These are phyloP conservation scores for Grammomys surdaster DNA, from an alignment of 2,113 vertebrate genomes.

Conservation along the genomic window DNA sequence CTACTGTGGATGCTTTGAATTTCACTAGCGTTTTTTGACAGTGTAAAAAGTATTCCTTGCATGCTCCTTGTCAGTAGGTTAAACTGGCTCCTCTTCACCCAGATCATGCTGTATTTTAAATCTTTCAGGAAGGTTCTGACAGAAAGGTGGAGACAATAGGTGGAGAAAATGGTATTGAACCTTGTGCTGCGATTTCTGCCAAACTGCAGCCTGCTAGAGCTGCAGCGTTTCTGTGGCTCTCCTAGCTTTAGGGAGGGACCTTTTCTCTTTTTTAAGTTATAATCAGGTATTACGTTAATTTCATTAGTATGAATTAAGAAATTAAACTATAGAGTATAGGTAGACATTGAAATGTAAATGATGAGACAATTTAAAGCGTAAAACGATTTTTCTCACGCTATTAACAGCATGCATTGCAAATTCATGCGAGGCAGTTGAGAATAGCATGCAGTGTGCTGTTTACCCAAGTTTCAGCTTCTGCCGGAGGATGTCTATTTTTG, in stretches of 20 bases:
- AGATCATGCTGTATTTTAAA: conserved; percentile 35
- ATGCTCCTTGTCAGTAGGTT: neutral
- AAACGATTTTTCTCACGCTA: conserved; percentile 68
- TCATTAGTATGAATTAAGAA: conserved; percentile 59
- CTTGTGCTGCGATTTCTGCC: conserved; percentile 22
- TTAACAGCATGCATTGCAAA: conserved; percentile 81
- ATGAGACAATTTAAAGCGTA: conserved; percentile 53
- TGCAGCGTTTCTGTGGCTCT: conserved; percentile 22
- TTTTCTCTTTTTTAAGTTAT: conserved; percentile 13
- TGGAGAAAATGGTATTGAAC: neutral
- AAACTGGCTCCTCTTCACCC: neutral
- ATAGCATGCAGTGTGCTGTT: conserved; percentile 82
- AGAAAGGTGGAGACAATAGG: conserved; percentile 50
- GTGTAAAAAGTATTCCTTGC: neutral
- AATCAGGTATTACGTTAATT: conserved; percentile 63
- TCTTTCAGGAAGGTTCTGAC: conserved; percentile 34
- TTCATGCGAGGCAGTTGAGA: conserved; percentile 82
- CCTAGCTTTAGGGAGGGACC: neutral
- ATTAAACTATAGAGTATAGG: neutral
- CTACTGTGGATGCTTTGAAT: neutral
- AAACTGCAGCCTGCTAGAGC: conserved; percentile 48
- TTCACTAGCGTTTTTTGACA: neutral
- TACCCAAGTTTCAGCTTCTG: conserved; percentile 87
- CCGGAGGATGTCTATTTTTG: conserved; percentile 88
- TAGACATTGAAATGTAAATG: conserved; percentile 68